Percentiles rank a stretch among this genome's conserved stretches.
Conservation (phyloP, 2,888 invertebrate genomes). For the Stenichneumon culpator region DNA sequence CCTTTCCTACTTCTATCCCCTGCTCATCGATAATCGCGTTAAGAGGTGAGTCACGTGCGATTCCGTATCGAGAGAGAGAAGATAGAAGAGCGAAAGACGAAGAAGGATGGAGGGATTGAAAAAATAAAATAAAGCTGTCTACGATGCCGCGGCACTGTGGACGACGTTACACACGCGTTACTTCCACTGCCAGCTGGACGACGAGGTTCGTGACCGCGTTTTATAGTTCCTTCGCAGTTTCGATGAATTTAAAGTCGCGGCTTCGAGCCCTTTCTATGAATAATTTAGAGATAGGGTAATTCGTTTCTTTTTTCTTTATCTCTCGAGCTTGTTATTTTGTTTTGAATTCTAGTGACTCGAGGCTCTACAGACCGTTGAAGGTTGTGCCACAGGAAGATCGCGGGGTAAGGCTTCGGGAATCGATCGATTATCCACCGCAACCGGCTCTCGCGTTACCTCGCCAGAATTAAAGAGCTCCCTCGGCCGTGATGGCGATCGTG, state of each 20-base stretch:
- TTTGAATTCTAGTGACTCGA: constrained; percentile 10
- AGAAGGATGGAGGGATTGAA: neutral
- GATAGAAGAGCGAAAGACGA: constrained; percentile 6
- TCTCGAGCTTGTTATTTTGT: constrained; percentile 22
- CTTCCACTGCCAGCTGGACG: constrained; percentile 1
- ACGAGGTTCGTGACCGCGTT: neutral
- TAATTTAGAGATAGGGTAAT: constrained; percentile 11
- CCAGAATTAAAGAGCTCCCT: constrained; percentile 35
- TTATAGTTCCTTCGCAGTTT: constrained; percentile 9
- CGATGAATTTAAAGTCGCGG: constrained; percentile 34
- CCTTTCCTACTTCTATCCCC: constrained; percentile 17
- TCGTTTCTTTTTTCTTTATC: constrained; percentile 10
- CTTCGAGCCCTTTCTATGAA: constrained; percentile 28
- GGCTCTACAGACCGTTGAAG: neutral
- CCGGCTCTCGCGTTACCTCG: constrained; percentile 59
- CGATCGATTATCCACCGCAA: constrained; percentile 62
- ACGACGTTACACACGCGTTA: neutral
- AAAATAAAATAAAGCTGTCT: neutral
- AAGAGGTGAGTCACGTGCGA: constrained; percentile 60
- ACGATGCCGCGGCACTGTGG: neutral
- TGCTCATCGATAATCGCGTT: constrained; percentile 56
- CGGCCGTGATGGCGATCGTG: constrained; percentile 33
- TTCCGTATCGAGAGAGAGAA: constrained; percentile 28
- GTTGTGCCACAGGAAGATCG: constrained; percentile 22
- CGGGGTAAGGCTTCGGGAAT: constrained; percentile 51